These are phyloP conservation scores for Caloenas nicobarica DNA, from an alignment of 2,113 vertebrate genomes.

Conservation along the genomic window DNA sequence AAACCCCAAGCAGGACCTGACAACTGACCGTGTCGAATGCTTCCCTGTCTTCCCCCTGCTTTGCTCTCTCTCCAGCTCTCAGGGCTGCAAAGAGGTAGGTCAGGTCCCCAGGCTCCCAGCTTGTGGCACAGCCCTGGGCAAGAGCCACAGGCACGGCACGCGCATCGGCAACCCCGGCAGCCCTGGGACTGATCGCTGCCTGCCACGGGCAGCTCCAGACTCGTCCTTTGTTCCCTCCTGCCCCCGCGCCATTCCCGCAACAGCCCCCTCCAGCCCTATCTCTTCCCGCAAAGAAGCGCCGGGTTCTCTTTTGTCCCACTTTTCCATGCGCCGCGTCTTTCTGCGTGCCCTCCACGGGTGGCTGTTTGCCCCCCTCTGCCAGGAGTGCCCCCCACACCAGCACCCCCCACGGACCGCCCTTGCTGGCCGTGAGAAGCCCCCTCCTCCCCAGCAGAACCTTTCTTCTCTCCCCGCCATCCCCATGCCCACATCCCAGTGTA, in stretches of 20 bases:
- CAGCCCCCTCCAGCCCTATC: not conserved
- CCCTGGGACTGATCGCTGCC: rapidly evolving
- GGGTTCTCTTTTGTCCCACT: not conserved
- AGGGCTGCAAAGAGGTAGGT: not conserved
- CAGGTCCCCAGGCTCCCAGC: not conserved
- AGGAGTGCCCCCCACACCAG: rapidly evolving
- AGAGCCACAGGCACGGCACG: rapidly evolving
- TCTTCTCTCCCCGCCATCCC: not conserved
- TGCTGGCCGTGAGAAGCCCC: not conserved
- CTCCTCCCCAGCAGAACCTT: not conserved
- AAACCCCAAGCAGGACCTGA: not conserved
- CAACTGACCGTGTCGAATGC: rapidly evolving
- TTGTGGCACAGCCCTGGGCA: not conserved
- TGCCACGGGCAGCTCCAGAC: rapidly evolving
- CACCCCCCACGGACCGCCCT: no score
- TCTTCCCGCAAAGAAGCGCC: not conserved
- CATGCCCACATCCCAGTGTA: rapidly evolving
- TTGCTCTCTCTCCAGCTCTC: not conserved
- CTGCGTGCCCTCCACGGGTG: rapidly evolving
- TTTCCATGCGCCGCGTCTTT: rapidly evolving
- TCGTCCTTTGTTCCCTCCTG: not conserved
- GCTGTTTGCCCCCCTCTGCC: not conserved
- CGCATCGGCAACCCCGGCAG: not conserved
- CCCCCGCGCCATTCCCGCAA: not conserved
- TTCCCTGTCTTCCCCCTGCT: no score